Evolutionary conservation across 2,797 vertebrate genomes (phyloP).

Genomic region (Protosalanx chinensis): DNA sequence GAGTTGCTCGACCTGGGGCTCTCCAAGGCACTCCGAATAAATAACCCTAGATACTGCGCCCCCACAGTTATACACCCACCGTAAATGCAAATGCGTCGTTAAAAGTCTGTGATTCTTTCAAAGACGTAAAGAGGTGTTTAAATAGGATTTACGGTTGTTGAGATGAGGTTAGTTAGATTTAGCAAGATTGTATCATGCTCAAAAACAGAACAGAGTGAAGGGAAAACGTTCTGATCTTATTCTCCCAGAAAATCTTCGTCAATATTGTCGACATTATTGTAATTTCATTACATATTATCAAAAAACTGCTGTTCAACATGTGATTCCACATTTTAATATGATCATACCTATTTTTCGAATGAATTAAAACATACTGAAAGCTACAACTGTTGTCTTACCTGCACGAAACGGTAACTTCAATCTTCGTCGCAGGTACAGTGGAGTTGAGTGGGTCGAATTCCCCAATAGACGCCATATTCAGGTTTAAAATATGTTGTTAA

Average conservation of each 20-base stretch:
- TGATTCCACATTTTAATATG: too few relatives aligned
- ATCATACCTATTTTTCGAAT: background rate
- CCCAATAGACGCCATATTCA: constrained; percentile 85
- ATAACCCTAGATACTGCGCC: constrained; percentile 36
- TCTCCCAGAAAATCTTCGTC: too few relatives aligned
- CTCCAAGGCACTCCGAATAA: constrained; percentile 32
- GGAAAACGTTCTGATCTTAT: too few relatives aligned
- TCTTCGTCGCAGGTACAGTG: constrained; percentile 89
- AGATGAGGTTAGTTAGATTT: background rate
- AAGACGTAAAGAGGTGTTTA: constrained; percentile 8
- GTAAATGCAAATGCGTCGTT: constrained; percentile 37
- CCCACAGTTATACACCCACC: constrained; percentile 60
- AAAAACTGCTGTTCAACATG: too few relatives aligned
- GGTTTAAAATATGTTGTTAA: constrained; percentile 28
- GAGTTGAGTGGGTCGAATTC: constrained; percentile 82
- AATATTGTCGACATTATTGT: too few relatives aligned
- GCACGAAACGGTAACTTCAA: constrained; percentile 91
- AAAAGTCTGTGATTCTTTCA: constrained; percentile 24
- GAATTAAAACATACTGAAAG: background rate
- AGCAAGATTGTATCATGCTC: too few relatives aligned
- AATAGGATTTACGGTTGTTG: background rate
- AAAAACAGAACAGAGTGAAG: too few relatives aligned
- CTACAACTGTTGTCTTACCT: constrained; percentile 72
- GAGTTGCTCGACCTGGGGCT: constrained; percentile 48
- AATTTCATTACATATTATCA: too few relatives aligned